A percentile compares a stretch with the other conserved stretches of the same genome.
These are phyloP conservation scores for Tamias sibiricus DNA, from an alignment of 2,113 vertebrate species.

Conservation along the genomic window DNA sequence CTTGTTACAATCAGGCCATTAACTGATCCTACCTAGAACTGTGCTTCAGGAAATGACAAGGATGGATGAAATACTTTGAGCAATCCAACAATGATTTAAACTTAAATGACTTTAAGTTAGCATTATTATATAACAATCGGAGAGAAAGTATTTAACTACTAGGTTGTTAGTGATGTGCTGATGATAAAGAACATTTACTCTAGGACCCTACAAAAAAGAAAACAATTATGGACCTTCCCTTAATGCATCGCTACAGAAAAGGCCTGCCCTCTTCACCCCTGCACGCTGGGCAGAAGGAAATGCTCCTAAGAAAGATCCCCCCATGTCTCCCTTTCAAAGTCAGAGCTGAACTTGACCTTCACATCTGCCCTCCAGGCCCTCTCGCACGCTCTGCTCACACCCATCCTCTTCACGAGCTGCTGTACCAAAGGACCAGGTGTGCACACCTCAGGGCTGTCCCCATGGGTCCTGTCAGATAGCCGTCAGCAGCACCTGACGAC, in stretches of 20 bases:
- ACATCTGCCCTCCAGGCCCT: background rate
- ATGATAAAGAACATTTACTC: background rate
- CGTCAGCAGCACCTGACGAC: background rate
- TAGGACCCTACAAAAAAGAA: background rate
- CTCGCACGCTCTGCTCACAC: background rate
- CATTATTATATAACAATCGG: background rate
- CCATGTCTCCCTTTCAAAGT: accelerated
- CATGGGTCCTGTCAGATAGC: background rate
- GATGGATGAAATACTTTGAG: background rate
- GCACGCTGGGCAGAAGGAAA: background rate
- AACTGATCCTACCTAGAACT: background rate
- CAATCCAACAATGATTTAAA: background rate
- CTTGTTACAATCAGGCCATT: background rate
- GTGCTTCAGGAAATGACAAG: background rate
- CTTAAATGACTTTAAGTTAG: background rate
- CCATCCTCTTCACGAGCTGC: background rate
- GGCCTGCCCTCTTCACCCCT: background rate
- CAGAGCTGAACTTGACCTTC: background rate
- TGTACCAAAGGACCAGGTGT: background rate
- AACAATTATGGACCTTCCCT: background rate
- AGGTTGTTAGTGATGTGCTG: background rate
- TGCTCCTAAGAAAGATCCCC: background rate
- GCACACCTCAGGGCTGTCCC: background rate
- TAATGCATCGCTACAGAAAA: background rate
- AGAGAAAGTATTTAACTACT: background rate